Evolutionary conservation across 2,888 invertebrate species (phyloP), one percentile per base, ranked within the genome.

Genomic region (Acrocyrtus sp.): DNA sequence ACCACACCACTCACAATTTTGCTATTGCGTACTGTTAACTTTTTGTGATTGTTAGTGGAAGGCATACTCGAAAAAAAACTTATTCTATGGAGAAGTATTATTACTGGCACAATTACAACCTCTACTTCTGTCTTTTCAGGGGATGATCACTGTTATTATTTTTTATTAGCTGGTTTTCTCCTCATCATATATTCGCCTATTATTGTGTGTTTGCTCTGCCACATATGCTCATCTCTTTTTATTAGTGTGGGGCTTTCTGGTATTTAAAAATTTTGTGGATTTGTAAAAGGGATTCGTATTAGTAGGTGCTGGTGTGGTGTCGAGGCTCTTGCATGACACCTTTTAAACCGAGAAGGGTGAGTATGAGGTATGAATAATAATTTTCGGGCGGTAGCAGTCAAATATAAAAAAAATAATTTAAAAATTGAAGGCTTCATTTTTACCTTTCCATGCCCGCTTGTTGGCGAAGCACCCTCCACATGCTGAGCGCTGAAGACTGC

Each of bases 21-120:
- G n/a, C n/a, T n/a, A 22, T 51, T 22, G 22, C 22, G 12, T 12
- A 15, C 51, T 22, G 4, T 21, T 5, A 22, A 26, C 26, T n/a
- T n/a, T n/a, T 54, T 65, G 53, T 54, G 66, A 66, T 72, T 74
- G 53, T 68, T 58, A 62, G n/a, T n/a, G n/a, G n/a, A n/a, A n/a
- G n/a, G n/a, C n/a, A n/a, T n/a, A n/a, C n/a, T n/a, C n/a, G n/a
- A n/a, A n/a, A n/a, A n/a, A n/a, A n/a, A n/a, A n/a, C n/a, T n/a
- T 68, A 62, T 68, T 57, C 67, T 72, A 63, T 68, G 57, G 63
- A 63, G 57, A 29, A 66, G 43, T 62, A 68, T 62, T 68, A 63
- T 50, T 27, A 63, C 62, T 73, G n/a, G n/a, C n/a, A 62, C 61
- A 66, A 73, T 57, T 62, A 68, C 66, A 62, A 58, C 74, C 53